Evolutionary conservation across 1,140 invertebrate species (phyloP).

Genomic region (Trialeurodes vaporariorum): DNA sequence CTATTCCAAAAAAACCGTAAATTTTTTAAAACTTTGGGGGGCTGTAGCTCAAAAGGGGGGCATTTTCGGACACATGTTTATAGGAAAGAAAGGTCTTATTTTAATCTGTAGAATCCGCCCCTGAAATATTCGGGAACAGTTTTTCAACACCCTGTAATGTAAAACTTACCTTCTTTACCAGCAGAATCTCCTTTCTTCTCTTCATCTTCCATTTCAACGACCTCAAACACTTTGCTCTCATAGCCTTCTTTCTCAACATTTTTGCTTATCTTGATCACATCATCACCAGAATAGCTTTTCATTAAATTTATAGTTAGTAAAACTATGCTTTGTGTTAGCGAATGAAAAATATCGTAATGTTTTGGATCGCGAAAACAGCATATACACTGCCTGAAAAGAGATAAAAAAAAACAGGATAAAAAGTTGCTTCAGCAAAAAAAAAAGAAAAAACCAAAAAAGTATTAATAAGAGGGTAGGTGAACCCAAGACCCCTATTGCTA

Average conservation of each 20-base stretch:
- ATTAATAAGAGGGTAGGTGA: no score
- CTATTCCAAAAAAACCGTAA: no score
- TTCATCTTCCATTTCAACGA: constrained; percentile 14
- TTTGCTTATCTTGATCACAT: constrained; percentile 13
- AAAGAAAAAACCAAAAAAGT: no score
- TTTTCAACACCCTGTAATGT: not conserved
- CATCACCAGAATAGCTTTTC: constrained; percentile 21
- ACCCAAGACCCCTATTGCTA: no score
- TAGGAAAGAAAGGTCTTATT: no score
- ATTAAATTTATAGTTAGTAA: constrained; percentile 25
- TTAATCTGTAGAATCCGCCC: no score
- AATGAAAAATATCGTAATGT: constrained; percentile 43
- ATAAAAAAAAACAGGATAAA: no score
- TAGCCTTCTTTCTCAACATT: constrained; percentile 10
- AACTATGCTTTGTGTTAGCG: constrained; percentile 40
- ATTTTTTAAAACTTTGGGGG: no score
- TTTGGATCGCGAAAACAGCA: constrained; percentile 44
- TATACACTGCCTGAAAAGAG: constrained; percentile 38
- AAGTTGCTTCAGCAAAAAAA: no score
- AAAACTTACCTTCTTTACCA: not conserved
- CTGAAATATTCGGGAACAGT: no score
- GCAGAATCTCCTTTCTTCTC: constrained; percentile 10
- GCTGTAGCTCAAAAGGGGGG: no score
- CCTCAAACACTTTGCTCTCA: constrained; percentile 17
- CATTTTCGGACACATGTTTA: no score